phyloP scores from a whole-genome alignment of 2,888 invertebrate species.

The Gonocerus acuteangulatus region DNA sequence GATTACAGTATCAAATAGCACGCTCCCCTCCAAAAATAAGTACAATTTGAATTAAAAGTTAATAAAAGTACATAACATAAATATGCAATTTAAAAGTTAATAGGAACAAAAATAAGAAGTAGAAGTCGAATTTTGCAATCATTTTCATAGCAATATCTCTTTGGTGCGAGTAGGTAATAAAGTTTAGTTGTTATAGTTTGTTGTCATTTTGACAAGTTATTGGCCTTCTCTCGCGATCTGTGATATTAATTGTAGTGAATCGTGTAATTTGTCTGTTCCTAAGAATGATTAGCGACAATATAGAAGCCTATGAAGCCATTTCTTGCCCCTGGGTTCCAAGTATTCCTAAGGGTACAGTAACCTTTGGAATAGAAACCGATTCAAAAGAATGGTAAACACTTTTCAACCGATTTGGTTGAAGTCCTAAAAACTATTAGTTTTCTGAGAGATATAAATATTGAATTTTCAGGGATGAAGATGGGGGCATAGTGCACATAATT shows the following conservation, averaged over 20 bases:
- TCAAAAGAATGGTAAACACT: constrained; percentile 16
- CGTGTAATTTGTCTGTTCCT: no score
- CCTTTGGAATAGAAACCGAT: constrained; percentile 19
- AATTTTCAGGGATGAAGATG: constrained; percentile 24
- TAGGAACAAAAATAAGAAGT: no score
- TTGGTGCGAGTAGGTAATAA: no score
- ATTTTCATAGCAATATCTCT: no score
- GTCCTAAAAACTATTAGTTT: background rate
- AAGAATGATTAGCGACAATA: no score
- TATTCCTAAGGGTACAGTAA: background rate
- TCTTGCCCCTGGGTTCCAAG: background rate
- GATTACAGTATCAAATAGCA: no score
- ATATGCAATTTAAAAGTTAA: no score
- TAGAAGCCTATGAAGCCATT: background rate
- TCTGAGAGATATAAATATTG: no score
- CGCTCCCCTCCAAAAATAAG: no score
- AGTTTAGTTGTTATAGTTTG: background rate
- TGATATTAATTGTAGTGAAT: background rate
- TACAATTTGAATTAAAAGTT: no score
- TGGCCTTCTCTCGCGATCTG: background rate
- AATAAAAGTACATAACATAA: no score
- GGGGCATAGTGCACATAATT: constrained; percentile 42
- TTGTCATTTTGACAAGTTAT: background rate
- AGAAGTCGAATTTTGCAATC: no score
- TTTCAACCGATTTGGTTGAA: background rate